Evolutionary conservation across 1,140 invertebrate species (phyloP).

Genomic region (Lordiphosa collinella): DNA sequence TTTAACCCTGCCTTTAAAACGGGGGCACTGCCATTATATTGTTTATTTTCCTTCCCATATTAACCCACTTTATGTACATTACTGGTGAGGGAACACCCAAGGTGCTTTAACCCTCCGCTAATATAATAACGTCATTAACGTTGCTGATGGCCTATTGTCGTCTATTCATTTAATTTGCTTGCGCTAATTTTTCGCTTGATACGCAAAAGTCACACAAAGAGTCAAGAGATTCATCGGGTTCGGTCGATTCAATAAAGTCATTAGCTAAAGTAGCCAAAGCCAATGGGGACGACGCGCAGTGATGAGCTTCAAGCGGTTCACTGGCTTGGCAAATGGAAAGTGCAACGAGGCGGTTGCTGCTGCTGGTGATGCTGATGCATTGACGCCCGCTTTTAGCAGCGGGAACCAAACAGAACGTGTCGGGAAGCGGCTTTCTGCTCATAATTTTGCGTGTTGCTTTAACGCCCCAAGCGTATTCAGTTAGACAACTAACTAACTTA

Average conservation of each 20-base stretch:
- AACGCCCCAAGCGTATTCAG: conserved; percentile 36
- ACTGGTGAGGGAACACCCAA: conserved; percentile 20
- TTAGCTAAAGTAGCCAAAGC: conserved; percentile 72
- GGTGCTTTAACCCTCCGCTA: conserved; percentile 9
- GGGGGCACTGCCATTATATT: too few species aligned
- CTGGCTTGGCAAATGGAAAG: conserved; percentile 69
- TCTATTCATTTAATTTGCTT: conserved; percentile 66
- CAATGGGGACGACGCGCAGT: neutral
- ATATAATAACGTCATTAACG: conserved; percentile 16
- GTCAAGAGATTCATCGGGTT: conserved; percentile 34
- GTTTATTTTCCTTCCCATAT: neutral
- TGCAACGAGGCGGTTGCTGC: conserved; percentile 45
- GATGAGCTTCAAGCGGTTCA: conserved; percentile 41
- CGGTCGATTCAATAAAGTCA: conserved; percentile 72
- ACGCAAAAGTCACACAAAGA: conserved; percentile 65
- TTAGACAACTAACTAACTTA: conserved; percentile 17
- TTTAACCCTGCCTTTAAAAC: too few species aligned
- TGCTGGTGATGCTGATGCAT: neutral
- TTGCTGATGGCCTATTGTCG: conserved; percentile 43
- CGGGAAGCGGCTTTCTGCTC: conserved; percentile 32
- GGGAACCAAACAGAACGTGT: conserved; percentile 25
- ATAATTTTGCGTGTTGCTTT: conserved; percentile 50
- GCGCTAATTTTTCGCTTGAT: conserved; percentile 63
- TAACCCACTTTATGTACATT: conserved; percentile 30
- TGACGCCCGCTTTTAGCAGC: conserved; percentile 24